phyloP scores from a whole-genome alignment of 2,888 invertebrate genomes.

The Invenusta paracnida region DNA sequence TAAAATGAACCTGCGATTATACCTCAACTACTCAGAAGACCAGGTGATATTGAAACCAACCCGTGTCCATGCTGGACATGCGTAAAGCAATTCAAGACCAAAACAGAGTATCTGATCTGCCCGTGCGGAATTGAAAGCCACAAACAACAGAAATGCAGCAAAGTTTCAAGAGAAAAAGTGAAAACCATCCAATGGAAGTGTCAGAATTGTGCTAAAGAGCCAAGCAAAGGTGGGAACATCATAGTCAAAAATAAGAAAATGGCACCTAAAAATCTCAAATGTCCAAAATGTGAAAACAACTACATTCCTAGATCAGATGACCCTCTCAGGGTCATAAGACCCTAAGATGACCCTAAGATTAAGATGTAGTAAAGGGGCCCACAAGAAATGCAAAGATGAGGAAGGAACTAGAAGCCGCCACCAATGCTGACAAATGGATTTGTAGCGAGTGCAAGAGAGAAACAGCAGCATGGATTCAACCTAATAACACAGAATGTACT shows the following conservation, averaged over 20 bases:
- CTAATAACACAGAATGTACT: too few species aligned
- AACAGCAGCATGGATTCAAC: too few species aligned
- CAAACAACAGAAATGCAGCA: neutral
- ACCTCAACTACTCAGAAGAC: neutral
- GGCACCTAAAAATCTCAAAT: neutral
- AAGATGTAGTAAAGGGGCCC: neutral
- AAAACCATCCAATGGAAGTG: neutral
- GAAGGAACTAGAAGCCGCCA: neutral
- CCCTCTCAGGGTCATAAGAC: neutral
- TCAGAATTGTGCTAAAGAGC: neutral
- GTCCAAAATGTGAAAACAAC: neutral
- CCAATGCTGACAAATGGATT: neutral
- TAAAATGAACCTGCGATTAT: neutral
- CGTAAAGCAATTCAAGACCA: neutral
- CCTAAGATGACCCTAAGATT: neutral
- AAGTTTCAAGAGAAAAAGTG: neutral
- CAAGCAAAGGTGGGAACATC: neutral
- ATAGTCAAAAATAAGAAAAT: neutral
- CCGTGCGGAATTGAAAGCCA: neutral
- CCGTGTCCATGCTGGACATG: neutral
- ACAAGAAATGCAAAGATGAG: too few species aligned
- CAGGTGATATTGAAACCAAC: neutral
- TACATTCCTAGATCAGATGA: neutral
- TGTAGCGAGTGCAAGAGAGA: neutral
- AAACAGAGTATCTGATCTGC: neutral